Base-by-base conservation (phyloP, 2,888 invertebrate species). In the Phragmatobia fuliginosa region DNA sequence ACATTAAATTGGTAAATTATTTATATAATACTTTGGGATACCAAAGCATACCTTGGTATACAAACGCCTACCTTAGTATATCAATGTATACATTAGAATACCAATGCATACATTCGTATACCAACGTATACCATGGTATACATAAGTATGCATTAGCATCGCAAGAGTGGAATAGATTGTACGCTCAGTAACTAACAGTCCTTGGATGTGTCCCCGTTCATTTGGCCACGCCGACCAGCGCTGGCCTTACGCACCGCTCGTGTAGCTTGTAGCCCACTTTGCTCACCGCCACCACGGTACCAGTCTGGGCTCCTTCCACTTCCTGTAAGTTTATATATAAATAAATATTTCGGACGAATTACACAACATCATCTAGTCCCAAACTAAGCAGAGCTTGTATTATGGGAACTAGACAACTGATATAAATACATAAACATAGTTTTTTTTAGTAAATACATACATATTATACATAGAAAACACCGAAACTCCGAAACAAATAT, bases 221-320 rank as follows among this genome's bases (percentile, higher is more conserved):
- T 92, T 98, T 98, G 59, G 98, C 97, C 28, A 99, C 99, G 28
- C 99, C 99, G 36, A 99, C 99, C 58, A 99, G 95, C 4, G 99
- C 99, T 56, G 99, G 99, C 80, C 99, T 96, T 83, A 99, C 97
- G 82, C 99, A 98, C 81, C 99, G 96, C 87, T 98, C 98, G 85
- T 98, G 98, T 68, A 99, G 95, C 90, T 98, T 98, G 93, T 99
- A 99, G 10, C 99, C 99, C 62, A 98, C 96, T 95, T 99, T 99
- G 70, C 98, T 98, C 1, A 99, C 99, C 1, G 98, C 97, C 4
- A 99, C 97, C 16, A 99, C 97, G 0, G 98, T 98, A 49, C 99
- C 99, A 0, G 98, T 96, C 70, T 96, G 96, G 64, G 97, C 97
- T 4, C 97, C 97, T 83, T 97, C 96, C 64, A 97, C 97, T 78